These are phyloP conservation scores for Macroglossus sobrinus DNA, from an alignment of 2,113 vertebrate genomes.

Conservation along the genomic window DNA sequence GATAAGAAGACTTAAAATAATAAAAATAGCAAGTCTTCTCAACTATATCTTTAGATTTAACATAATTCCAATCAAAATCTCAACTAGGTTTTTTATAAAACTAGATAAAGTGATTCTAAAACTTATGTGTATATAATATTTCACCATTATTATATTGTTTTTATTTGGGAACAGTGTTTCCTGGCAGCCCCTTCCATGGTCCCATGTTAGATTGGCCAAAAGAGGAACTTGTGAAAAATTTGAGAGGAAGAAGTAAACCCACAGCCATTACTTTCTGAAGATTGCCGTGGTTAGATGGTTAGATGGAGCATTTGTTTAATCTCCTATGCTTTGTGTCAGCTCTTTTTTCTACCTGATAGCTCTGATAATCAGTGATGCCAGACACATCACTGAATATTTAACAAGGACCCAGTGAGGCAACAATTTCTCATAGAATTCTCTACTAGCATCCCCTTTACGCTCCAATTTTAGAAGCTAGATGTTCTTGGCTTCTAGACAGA, in stretches of 20 bases:
- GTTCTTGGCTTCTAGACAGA: neutral
- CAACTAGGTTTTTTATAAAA: neutral
- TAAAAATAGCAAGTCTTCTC: neutral
- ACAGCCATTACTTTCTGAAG: neutral
- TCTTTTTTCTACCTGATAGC: neutral
- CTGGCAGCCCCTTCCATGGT: neutral
- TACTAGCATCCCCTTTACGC: fast-evolving
- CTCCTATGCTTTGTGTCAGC: neutral
- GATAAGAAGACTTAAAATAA: neutral
- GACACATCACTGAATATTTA: neutral
- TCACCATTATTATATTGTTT: neutral
- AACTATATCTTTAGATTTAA: neutral
- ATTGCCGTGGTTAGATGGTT: neutral
- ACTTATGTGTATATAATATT: neutral
- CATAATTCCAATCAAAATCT: neutral
- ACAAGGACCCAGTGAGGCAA: neutral
- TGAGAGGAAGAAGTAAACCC: neutral
- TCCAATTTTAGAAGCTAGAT: neutral
- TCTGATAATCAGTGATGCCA: neutral
- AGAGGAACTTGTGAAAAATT: neutral
- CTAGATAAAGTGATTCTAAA: neutral
- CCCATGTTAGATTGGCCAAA: neutral
- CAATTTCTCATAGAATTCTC: neutral
- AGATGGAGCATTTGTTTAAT: neutral
- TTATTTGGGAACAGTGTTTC: neutral